Conservation (phyloP, 2,113 vertebrate genomes). For the Symphodus melops region DNA sequence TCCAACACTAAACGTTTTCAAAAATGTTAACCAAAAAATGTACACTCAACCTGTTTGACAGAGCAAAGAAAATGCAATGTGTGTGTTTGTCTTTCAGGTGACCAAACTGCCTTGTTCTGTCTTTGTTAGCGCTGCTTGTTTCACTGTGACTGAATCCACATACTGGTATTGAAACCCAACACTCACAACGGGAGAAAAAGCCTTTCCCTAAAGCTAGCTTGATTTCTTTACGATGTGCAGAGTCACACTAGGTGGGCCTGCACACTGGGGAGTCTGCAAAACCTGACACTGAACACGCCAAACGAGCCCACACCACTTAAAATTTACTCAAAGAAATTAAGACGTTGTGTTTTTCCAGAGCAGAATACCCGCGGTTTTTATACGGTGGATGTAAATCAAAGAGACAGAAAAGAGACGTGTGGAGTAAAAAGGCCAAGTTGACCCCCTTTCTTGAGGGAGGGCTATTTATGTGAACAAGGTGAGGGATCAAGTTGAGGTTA, state of each 20-base stretch:
- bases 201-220: slow-evolving; percentile 61
- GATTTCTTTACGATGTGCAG: slow-evolving; percentile 79
- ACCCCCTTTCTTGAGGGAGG: slow-evolving; percentile 62
- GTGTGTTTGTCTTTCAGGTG: slow-evolving; percentile 64
- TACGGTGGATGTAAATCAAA: slow-evolving; percentile 70
- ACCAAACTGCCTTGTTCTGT: slow-evolving; percentile 60
- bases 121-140: slow-evolving; percentile 71
- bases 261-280: slow-evolving; percentile 75
- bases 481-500: slow-evolving; percentile 70
- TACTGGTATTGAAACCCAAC: slow-evolving; percentile 76
- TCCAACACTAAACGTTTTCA: neutral
- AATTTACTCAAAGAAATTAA: slow-evolving; percentile 74
- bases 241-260: slow-evolving; percentile 78
- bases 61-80: slow-evolving; percentile 31
- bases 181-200: slow-evolving; percentile 61
- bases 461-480: slow-evolving; percentile 76
- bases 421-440: slow-evolving; percentile 53
- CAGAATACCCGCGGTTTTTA: slow-evolving; percentile 59
- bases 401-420: slow-evolving; percentile 40
- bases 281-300: slow-evolving; percentile 74
- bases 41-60: slow-evolving; percentile 7
- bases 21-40: slow-evolving; percentile 9
- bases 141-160: slow-evolving; percentile 63
- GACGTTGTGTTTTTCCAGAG: slow-evolving; percentile 60
- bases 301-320: slow-evolving; percentile 62